Conservation (phyloP, 2,888 invertebrate species). For the Chironomus riparius region DNA sequence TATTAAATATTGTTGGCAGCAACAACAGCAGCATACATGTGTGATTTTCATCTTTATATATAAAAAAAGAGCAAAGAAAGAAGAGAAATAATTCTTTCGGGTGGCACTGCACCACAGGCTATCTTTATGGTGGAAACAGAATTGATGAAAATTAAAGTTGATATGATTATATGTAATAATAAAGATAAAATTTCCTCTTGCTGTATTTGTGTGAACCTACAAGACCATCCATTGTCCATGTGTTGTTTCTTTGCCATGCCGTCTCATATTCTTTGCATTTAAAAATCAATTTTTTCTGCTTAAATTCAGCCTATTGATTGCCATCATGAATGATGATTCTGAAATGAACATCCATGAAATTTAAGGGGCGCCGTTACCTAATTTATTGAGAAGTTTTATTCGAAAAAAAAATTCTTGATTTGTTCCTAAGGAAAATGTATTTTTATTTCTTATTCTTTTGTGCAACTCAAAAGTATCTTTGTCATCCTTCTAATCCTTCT, state of each 20-base stretch:
- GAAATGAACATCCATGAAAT: constrained; percentile 14
- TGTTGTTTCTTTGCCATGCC: background rate
- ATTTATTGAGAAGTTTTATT: background rate
- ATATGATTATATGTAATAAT: background rate
- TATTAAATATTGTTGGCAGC: constrained; percentile 19
- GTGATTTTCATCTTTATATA: background rate
- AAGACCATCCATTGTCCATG: background rate
- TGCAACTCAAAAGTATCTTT: background rate
- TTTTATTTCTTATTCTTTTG: background rate
- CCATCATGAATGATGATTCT: background rate
- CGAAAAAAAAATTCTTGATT: background rate
- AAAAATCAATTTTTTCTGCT: constrained; percentile 11
- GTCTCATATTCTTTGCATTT: too few relatives aligned
- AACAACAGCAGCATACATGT: background rate
- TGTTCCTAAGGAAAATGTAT: background rate
- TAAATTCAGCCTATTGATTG: background rate
- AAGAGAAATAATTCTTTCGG: too few relatives aligned
- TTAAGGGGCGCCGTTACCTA: constrained; percentile 17
- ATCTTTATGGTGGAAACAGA: background rate
- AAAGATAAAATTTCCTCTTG: background rate
- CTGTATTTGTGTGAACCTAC: background rate
- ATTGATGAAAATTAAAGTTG: background rate
- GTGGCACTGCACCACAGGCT: background rate
- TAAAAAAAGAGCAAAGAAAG: background rate
- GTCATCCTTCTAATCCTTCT: background rate